Evolutionary conservation across 2,888 invertebrate genomes (phyloP), one percentile per base, ranked within the genome.

Genomic region (Conomelus anceps): DNA sequence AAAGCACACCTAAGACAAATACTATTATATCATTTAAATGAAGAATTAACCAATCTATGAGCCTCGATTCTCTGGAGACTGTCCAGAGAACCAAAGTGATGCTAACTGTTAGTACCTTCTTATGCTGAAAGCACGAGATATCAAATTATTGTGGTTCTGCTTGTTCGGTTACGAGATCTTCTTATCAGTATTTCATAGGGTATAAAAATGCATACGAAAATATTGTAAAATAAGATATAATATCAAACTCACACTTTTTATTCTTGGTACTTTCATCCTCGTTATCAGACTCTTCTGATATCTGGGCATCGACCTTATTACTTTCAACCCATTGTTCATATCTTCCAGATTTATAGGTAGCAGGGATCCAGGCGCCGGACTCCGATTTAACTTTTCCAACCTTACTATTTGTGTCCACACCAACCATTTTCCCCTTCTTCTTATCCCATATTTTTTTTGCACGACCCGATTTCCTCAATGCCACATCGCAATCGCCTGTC

Each of bases 381-480:
- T 99, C 99, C 0, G 99, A 99, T 92, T 96, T 96, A 91, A 99
- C 98, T 94, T 97, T 98, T 89, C 90, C 90, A 88, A 89, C 92
- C 89, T 90, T 91, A 92, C 94, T 92, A 93, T 96, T 96, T 90
- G 94, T 94, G 91, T 95, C 94, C 0, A 95, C 95, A 24, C 96
- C 95, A 34, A 99, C 96, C 96, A 98, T 98, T 94, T 98, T 99
- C 95, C 99, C 99, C 93, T 97, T 96, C 93, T 98, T 98, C 88
- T 98, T 95, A 94, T 99, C 99, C 99, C 99, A 99, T 92, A 96
- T 96, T 92, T 96, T 95, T 87, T 90, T 91, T 7, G 91, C 90
- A 88, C 90, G 89, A 23, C 90, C 89, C 84, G 91, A 91, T 88
- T 95, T 94, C 34, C 95, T 94, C 90, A 95, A 94, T 0, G 94